Percentiles rank a stretch among this genome's conserved stretches.
Evolutionary conservation across 2,113 vertebrate genomes (phyloP).

Genomic region (Bos taurus): ARS-UCD2.0 NC_037332.1:8758501-8759000

Average conservation of each 20-base stretch:
- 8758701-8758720: not conserved
- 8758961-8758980: not conserved
- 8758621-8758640: not conserved
- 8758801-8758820: not conserved
- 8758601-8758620: not conserved
- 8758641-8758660: not conserved
- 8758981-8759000: not conserved
- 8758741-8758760: not conserved
- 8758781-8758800: not conserved
- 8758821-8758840: not conserved
- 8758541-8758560: not conserved
- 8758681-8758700: accelerated
- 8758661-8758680: not conserved
- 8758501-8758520: not conserved
- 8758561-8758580: not conserved
- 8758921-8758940: not conserved
- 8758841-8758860: not conserved
- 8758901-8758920: not conserved
- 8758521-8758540: not conserved
- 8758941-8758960: not conserved
- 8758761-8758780: not conserved
- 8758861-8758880: not conserved
- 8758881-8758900: not conserved
- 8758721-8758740: not conserved
- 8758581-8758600: not conserved